Conservation (phyloP, 2,113 vertebrate genomes). For the Agapornis roseicollis region DNA sequence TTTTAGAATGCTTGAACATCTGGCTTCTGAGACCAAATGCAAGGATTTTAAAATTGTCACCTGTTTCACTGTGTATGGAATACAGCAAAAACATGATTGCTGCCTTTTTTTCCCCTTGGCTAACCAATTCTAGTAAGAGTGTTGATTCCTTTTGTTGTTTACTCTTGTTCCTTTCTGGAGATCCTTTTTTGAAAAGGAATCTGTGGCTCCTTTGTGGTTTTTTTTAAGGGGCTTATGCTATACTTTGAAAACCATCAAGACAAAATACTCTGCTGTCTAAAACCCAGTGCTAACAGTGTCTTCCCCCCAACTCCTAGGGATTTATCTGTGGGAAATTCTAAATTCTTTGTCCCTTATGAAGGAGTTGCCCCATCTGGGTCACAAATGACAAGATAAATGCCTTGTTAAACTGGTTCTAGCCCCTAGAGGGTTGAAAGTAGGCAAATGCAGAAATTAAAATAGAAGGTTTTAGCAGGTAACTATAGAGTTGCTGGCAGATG, state of each 20-base stretch:
- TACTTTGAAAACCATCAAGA: neutral
- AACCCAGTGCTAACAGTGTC: neutral
- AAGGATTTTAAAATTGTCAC: neutral
- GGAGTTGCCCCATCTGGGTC: conserved; percentile 36
- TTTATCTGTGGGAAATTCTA: conserved; percentile 14
- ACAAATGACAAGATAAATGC: conserved; percentile 43
- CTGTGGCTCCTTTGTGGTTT: neutral
- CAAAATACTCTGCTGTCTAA: neutral
- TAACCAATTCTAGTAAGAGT: neutral
- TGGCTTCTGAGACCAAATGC: neutral
- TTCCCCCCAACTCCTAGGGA: neutral
- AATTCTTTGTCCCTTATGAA: conserved; percentile 7
- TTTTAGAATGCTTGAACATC: neutral
- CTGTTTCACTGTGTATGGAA: neutral
- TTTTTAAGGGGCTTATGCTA: neutral
- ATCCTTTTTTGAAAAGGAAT: neutral
- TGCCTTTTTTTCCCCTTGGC: neutral
- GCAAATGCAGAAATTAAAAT: conserved; percentile 62
- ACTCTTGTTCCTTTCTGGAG: neutral
- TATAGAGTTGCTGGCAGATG: conserved; percentile 53
- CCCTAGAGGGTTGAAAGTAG: conserved; percentile 62
- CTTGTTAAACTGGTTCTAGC: conserved; percentile 51
- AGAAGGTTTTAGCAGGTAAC: conserved; percentile 60
- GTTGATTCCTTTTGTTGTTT: neutral
- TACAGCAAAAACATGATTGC: accelerated